phyloP scores from a whole-genome alignment of 1,140 invertebrate species.

The Cryptotermes secundus region DNA sequence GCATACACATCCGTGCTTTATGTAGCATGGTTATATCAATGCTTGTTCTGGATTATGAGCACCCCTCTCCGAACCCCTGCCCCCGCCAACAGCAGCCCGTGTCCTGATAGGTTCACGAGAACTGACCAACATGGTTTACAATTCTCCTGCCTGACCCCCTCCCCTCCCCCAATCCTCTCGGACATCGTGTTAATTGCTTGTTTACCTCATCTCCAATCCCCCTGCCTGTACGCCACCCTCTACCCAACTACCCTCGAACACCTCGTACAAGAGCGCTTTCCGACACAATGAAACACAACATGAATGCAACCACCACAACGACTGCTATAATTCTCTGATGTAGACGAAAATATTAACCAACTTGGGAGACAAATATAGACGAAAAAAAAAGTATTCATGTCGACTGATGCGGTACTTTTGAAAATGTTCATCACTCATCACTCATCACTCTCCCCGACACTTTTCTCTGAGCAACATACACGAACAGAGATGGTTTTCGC shows the following conservation, averaged over 20 bases:
- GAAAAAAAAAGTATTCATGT: background rate
- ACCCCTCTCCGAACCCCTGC: background rate
- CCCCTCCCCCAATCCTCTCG: constrained; percentile 11
- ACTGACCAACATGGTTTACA: constrained; percentile 35
- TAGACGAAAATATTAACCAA: background rate
- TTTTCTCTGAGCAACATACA: background rate
- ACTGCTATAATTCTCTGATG: background rate
- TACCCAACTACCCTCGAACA: background rate
- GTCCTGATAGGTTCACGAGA: constrained; percentile 3
- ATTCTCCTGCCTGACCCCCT: constrained; percentile 19
- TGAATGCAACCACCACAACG: background rate
- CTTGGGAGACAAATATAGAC: background rate
- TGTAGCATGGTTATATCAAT: constrained; percentile 30
- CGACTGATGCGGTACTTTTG: background rate
- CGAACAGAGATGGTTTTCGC: too few species aligned
- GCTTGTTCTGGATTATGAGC: constrained; percentile 31
- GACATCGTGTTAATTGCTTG: constrained; percentile 35
- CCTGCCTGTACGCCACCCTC: background rate
- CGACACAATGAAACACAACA: constrained; percentile 15
- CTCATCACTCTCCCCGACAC: background rate
- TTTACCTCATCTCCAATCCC: constrained; percentile 31
- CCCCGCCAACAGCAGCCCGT: background rate
- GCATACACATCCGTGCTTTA: constrained; percentile 26
- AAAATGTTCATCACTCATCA: background rate
- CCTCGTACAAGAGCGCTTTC: background rate